Conservation (phyloP, 2,113 vertebrate genomes). For the Micronisus gabar region DNA sequence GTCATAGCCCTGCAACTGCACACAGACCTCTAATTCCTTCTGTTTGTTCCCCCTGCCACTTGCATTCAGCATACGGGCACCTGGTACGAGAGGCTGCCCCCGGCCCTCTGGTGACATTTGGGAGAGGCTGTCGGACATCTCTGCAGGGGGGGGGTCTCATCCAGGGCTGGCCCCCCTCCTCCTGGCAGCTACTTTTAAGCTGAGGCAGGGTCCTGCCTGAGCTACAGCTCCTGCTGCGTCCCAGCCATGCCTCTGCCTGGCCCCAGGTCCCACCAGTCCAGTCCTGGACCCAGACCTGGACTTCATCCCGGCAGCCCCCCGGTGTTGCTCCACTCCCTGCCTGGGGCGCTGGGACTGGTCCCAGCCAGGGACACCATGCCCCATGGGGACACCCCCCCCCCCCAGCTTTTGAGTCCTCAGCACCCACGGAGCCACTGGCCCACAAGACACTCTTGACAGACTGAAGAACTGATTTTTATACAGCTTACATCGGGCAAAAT, state of each 20-base stretch:
- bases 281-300: not conserved
- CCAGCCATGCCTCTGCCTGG: too few relatives aligned
- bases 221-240: too few relatives aligned
- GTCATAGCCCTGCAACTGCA: not conserved
- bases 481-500: not conserved
- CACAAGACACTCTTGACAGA: not conserved
- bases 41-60: not conserved
- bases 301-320: not conserved
- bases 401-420: not conserved
- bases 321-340: too few relatives aligned
- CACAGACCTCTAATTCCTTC: not conserved
- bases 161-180: not conserved
- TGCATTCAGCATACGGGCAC: not conserved
- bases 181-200: not conserved
- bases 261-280: not conserved
- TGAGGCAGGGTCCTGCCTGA: not conserved
- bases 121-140: not conserved
- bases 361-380: not conserved
- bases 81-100: not conserved
- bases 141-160: not conserved
- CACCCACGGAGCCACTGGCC: not conserved
- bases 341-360: not conserved
- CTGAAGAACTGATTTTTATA: not conserved
- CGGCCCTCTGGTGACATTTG: not conserved
- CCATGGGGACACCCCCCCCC: rapidly evolving